phyloP scores from a whole-genome alignment of 1,140 invertebrate species.

The Magallana ariakensis region DNA sequence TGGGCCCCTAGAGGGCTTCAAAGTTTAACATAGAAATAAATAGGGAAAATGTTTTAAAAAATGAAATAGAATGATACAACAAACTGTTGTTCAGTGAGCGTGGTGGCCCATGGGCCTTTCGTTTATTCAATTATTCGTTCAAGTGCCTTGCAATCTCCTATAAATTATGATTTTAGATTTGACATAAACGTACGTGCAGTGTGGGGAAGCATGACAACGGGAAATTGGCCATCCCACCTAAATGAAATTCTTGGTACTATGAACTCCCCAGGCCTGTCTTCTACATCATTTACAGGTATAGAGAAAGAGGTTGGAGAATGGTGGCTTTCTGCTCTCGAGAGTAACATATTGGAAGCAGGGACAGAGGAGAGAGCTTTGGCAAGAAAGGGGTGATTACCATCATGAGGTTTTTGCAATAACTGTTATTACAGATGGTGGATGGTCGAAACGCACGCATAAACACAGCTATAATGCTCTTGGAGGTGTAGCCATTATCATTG shows the following conservation, averaged over 20 bases:
- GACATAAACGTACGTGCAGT: constrained; percentile 54
- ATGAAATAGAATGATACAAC: too few relatives aligned
- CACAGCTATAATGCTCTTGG: constrained; percentile 48
- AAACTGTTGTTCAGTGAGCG: too few relatives aligned
- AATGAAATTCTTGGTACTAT: constrained; percentile 48
- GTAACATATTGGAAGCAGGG: constrained; percentile 40
- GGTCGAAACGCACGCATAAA: constrained; percentile 43
- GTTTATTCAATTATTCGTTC: too few relatives aligned
- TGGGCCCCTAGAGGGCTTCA: too few relatives aligned
- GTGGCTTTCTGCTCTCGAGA: constrained; percentile 38
- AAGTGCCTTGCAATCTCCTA: too few relatives aligned
- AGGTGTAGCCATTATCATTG: constrained; percentile 71
- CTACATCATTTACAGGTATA: constrained; percentile 35
- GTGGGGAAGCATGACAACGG: constrained; percentile 52
- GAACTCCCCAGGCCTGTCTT: constrained; percentile 40
- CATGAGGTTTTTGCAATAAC: constrained; percentile 48
- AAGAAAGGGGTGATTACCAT: constrained; percentile 44
- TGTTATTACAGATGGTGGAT: constrained; percentile 49
- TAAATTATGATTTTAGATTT: constrained; percentile 15
- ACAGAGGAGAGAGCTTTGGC: constrained; percentile 41
- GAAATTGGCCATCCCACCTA: constrained; percentile 50
- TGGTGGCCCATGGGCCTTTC: too few relatives aligned
- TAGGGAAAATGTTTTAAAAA: too few relatives aligned
- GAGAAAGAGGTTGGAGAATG: constrained; percentile 49
- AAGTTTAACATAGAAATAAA: too few relatives aligned